Evolutionary conservation across 2,888 invertebrate species (phyloP).

Genomic region (Griposia aprilina): DNA sequence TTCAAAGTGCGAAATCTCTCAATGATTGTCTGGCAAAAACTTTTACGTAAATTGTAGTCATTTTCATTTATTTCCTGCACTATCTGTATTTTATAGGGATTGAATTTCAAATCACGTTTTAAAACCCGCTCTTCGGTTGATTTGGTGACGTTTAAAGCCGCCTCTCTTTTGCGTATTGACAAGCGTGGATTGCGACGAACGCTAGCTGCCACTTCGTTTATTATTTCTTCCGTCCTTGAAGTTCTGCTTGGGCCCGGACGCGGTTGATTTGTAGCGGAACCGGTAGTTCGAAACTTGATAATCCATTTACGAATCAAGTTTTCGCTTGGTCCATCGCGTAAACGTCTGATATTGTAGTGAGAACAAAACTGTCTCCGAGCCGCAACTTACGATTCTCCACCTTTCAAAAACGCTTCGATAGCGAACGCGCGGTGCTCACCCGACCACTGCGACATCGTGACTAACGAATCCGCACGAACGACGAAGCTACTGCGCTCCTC

Average conservation of each 20-base stretch:
- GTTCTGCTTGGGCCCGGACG: neutral
- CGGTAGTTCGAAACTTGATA: constrained; percentile 22
- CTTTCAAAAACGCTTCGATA: constrained; percentile 52
- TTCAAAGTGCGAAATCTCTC: constrained; percentile 5
- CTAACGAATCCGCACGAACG: constrained; percentile 42
- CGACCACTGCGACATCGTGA: constrained; percentile 60
- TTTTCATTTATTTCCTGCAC: constrained; percentile 5
- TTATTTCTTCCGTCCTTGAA: constrained; percentile 5
- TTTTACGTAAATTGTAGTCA: constrained; percentile 13
- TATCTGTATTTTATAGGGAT: constrained; percentile 8
- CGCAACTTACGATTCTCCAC: constrained; percentile 41
- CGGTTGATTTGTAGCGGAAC: neutral
- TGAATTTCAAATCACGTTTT: constrained; percentile 14
- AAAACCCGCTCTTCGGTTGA: no score
- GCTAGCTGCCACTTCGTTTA: constrained; percentile 7
- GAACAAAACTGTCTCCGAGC: constrained; percentile 22
- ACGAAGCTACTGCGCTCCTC: neutral
- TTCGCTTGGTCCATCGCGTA: constrained; percentile 17
- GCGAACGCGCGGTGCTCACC: constrained; percentile 49
- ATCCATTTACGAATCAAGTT: constrained; percentile 15
- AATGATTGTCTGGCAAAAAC: neutral
- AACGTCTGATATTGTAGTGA: constrained; percentile 20
- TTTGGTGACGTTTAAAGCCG: constrained; percentile 11
- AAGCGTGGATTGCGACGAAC: constrained; percentile 3
- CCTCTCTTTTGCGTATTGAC: constrained; percentile 9